Percentiles rank a stretch among this genome's conserved stretches.
phyloP scores from a whole-genome alignment of 2,888 invertebrate species.

The Pammene fasciana region DNA sequence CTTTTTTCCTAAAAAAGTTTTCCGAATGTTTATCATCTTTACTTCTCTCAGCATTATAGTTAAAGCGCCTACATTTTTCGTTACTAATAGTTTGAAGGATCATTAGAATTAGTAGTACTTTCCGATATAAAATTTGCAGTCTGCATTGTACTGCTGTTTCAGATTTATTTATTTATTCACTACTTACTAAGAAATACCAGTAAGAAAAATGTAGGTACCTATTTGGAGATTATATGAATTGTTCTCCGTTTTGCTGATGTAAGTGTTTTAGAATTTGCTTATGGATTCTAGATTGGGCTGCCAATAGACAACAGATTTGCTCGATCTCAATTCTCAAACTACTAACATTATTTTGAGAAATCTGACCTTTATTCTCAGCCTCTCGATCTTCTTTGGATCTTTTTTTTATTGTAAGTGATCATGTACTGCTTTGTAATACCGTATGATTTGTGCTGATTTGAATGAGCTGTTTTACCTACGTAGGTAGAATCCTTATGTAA shows the following conservation, averaged over 20 bases:
- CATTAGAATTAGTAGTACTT: too few relatives aligned
- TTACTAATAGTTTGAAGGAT: background rate
- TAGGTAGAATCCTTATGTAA: constrained; percentile 81
- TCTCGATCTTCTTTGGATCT: constrained; percentile 50
- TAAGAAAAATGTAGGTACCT: too few relatives aligned
- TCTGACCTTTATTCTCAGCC: constrained; percentile 47
- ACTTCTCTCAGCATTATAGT: background rate
- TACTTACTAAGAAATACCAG: too few relatives aligned
- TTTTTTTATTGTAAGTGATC: constrained; percentile 58
- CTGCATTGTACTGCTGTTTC: too few relatives aligned
- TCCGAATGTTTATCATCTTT: constrained; percentile 52
- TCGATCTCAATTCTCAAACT: constrained; percentile 51
- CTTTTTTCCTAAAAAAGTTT: constrained; percentile 63
- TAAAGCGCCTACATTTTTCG: background rate
- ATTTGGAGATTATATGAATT: background rate
- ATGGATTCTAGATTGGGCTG: constrained; percentile 48
- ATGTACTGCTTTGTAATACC: constrained; percentile 73
- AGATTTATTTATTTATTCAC: too few relatives aligned
- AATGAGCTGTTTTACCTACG: constrained; percentile 78
- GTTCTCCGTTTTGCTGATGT: background rate
- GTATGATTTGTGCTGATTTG: constrained; percentile 71
- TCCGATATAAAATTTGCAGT: too few relatives aligned
- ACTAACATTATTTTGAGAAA: constrained; percentile 46
- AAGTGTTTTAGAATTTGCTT: constrained; percentile 50
- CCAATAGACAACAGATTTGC: constrained; percentile 51